phyloP scores from a whole-genome alignment of 2,888 invertebrate species.

The Pyrrhosoma nymphula region DNA sequence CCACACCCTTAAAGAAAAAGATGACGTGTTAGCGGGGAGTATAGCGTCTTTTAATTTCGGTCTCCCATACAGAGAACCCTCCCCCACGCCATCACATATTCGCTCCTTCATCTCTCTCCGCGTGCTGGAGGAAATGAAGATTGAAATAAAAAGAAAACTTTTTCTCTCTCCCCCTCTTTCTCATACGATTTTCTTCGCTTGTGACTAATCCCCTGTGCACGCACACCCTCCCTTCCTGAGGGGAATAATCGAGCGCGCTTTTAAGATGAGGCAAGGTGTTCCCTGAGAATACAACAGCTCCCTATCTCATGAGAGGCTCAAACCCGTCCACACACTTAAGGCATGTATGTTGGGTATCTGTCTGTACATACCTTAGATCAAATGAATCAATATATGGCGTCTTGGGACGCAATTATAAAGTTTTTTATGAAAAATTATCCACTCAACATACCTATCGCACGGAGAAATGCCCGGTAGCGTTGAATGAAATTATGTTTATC shows the following conservation, averaged over 20 bases:
- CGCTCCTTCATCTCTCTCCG: not conserved
- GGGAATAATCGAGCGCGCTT: slow-evolving; percentile 29
- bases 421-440: no score
- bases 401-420: no score
- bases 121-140: not conserved
- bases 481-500: no score
- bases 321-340: no score
- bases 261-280: not conserved
- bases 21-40: not conserved
- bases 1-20: not conserved
- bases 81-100: not conserved
- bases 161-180: not conserved
- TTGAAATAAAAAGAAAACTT: not conserved
- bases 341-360: no score
- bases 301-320: no score
- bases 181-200: not conserved
- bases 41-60: not conserved
- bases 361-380: not conserved
- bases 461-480: no score
- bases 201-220: slow-evolving; percentile 47
- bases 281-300: not conserved
- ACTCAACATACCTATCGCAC: no score
- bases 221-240: not conserved
- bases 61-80: not conserved
- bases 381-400: no score